These are phyloP conservation scores for Helicolenus hilgendorfi DNA, from an alignment of 2,797 vertebrate species.

Conservation along the genomic window DNA sequence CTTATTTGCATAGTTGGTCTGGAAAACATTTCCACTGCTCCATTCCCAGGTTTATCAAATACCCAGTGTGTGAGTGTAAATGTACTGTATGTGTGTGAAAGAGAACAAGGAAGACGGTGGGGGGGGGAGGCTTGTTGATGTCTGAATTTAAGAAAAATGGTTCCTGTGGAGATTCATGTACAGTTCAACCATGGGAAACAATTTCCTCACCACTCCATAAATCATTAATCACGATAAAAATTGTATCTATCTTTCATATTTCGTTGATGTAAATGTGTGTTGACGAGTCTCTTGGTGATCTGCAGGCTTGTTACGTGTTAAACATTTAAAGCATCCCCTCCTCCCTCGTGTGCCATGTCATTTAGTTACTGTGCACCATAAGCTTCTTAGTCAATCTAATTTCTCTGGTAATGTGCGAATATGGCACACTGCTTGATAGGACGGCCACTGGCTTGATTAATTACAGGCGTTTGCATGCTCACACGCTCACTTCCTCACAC, in stretches of 20 bases:
- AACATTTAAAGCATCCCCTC: constrained; percentile 41
- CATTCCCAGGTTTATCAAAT: constrained; percentile 81
- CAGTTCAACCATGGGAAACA: constrained; percentile 31
- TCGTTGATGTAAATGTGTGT: constrained; percentile 17
- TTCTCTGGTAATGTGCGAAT: constrained; percentile 67
- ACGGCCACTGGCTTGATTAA: constrained; percentile 57
- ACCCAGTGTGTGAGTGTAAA: constrained; percentile 50
- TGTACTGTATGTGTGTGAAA: constrained; percentile 10
- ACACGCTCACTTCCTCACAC: constrained; percentile 8
- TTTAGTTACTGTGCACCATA: constrained; percentile 45
- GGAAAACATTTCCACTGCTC: constrained; percentile 81
- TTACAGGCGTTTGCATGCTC: constrained; percentile 28
- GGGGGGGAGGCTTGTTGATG: background rate
- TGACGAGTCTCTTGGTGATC: background rate
- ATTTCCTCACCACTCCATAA: constrained; percentile 19
- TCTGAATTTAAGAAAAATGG: constrained; percentile 30
- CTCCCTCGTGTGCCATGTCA: constrained; percentile 18
- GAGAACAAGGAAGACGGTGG: constrained; percentile 3
- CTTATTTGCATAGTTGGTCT: constrained; percentile 86
- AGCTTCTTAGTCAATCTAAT: constrained; percentile 74
- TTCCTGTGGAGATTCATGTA: constrained; percentile 30
- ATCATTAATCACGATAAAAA: constrained; percentile 47
- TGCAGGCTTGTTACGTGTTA: constrained; percentile 26
- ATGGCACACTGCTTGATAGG: constrained; percentile 40
- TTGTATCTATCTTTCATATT: constrained; percentile 26